Base-by-base conservation (phyloP, 2,113 vertebrate genomes). In the Nibea coibor region DNA sequence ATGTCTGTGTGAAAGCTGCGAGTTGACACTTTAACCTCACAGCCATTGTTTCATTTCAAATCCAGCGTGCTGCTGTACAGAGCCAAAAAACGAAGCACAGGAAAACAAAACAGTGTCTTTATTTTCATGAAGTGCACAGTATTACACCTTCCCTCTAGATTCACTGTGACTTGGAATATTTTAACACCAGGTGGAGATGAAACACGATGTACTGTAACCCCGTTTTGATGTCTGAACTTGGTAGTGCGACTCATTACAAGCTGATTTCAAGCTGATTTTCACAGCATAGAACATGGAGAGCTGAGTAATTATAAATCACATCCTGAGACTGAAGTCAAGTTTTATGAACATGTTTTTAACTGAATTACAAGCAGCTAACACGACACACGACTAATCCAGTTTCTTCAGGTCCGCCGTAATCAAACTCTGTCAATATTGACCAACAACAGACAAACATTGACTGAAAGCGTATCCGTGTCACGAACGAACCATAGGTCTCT, bases 401-500 rank as follows among this genome's bases (percentile, higher is more conserved):
- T 81, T 68, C 66, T 73, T 35, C 42, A 71, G 77, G 10, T 57
- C 58, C 31, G 31, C 64, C 48, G 28, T 75, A 57, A 80, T 74
- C 80, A 83, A 64, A 35, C 54, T 51, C 31, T 1, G 71, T 85
- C 75, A 84, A 89, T 85, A 88, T 85, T 81, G 79, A 85, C 61
- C 78, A 66, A 50, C 73, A 75, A 42, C 68, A 87, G 87, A 82
- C 72, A 87, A 82, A 87, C 78, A 79, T 57, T 78, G 86, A 84
- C 85, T 65, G 54, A 86, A 80, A 83, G 75, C 82, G 74, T 78
- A 82, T 81, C 70, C 31, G 5, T 82, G 73, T 89, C 77, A 75
- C 70, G 84, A 90, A 82, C 73, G 81, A 85, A 73, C 62, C 81
- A 39, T 28, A 77, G 85, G 83, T 85, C 83, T 88, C 59, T 72